Conservation (phyloP, 1,140 invertebrate species). For the Leptopilina clavipes region DNA sequence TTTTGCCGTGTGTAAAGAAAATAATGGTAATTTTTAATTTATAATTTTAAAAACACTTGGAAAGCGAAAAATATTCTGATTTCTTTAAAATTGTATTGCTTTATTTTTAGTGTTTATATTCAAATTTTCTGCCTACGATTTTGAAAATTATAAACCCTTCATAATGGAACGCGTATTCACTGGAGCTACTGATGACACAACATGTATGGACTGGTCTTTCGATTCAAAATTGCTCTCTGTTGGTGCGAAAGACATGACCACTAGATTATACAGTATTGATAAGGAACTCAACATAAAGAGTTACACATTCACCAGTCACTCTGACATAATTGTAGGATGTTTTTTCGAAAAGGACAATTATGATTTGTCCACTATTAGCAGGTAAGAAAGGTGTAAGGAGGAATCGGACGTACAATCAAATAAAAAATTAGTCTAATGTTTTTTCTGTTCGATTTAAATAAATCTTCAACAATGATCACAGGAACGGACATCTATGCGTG, state of each 20-base stretch:
- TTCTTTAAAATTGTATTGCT: not conserved
- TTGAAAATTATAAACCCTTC: slow-evolving; percentile 92
- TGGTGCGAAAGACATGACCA: slow-evolving; percentile 91
- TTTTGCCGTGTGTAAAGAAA: slow-evolving; percentile 92
- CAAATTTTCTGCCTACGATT: slow-evolving; percentile 86
- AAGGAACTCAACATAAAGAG: slow-evolving; percentile 84
- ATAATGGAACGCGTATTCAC: slow-evolving; percentile 88
- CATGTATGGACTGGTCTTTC: slow-evolving; percentile 91
- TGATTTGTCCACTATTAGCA: slow-evolving; percentile 85
- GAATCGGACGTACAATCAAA: too few relatives aligned
- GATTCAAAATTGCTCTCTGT: slow-evolving; percentile 91
- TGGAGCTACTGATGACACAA: slow-evolving; percentile 86
- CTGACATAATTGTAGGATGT: slow-evolving; percentile 86
- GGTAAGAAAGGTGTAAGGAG: slow-evolving; percentile 72
- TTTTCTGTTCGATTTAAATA: too few relatives aligned
- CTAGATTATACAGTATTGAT: slow-evolving; percentile 85
- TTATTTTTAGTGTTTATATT: slow-evolving; percentile 89
- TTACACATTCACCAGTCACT: slow-evolving; percentile 86
- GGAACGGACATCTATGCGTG: slow-evolving; percentile 84
- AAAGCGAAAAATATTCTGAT: too few relatives aligned
- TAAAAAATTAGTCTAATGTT: too few relatives aligned
- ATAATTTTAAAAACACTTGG: too few relatives aligned
- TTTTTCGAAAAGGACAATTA: slow-evolving; percentile 92
- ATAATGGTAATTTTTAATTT: slow-evolving; percentile 78
- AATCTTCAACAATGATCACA: slow-evolving; percentile 59